Base-by-base conservation (phyloP, 2,888 invertebrate species). In the Timema cristinae region DNA sequence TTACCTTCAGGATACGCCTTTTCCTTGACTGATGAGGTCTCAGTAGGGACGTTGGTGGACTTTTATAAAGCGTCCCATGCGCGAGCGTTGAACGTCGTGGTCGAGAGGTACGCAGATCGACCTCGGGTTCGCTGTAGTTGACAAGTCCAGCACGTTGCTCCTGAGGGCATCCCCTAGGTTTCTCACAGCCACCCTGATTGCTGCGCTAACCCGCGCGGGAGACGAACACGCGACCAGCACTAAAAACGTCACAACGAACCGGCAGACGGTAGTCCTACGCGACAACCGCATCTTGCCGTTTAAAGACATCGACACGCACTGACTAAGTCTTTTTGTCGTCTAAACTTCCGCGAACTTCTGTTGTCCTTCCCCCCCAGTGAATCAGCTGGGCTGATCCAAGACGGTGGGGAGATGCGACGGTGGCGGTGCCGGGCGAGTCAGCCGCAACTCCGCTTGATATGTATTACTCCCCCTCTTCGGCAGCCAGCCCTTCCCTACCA, bases 11-110 rank as follows among this genome's bases (percentile, higher is more conserved):
- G 90, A 78, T 88, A 87, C 6, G 89, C 87, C 77, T 90, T 85
- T 77, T 88, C 88, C 76, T 85, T 83, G 76, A 89, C 85, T n/a
- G 68, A 92, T 85, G 77, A 88, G 79, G 82, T 91, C 87, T 81
- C 93, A 89, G 82, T 93, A 87, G n/a, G n/a, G 78, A 84, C 81
- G 78, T 87, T 88, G 68, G 92, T 91, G 77, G n/a, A 91, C 84
- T 81, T n/a, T 91, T 90, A 85, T 93, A 94, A 69, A 94, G 85
- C 78, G 90, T 90, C 73, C 90, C 93, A 94, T 93, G 73, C 93
- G 76, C 88, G 88, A 78, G 91, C 88, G 82, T 91, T 88, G 83
- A 91, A 92, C 77, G 85, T 84, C 66, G 87, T 63, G 54, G 72
- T 63, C 6, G 71, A 52, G 52, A 67, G 69, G 67, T 73, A 73